These are phyloP conservation scores for Suncus etruscus DNA, from an alignment of 2,113 vertebrate species.

Conservation along the genomic window DNA sequence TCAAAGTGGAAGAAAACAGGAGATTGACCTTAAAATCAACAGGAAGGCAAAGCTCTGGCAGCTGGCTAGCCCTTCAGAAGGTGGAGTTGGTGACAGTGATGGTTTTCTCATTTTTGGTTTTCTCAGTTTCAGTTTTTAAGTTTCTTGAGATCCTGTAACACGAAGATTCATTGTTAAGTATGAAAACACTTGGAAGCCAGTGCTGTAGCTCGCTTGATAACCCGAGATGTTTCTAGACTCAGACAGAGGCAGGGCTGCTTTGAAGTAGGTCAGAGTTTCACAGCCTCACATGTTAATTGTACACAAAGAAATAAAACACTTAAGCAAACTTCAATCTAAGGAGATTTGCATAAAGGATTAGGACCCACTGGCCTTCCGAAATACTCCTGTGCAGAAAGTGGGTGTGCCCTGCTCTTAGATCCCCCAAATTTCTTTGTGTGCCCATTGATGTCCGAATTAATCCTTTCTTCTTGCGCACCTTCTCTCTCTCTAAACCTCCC, in stretches of 20 bases:
- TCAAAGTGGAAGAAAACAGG: background rate
- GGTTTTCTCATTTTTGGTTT: background rate
- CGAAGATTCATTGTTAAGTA: constrained; percentile 42
- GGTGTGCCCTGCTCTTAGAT: constrained; percentile 91
- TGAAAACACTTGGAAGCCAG: constrained; percentile 1
- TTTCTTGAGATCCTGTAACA: background rate
- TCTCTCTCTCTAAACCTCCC: constrained; percentile 93
- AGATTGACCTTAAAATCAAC: background rate
- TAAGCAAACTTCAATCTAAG: constrained; percentile 86
- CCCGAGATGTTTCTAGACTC: constrained; percentile 44
- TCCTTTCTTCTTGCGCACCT: constrained; percentile 96
- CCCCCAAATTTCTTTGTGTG: constrained; percentile 93
- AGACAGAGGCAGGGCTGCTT: background rate
- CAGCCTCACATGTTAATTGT: constrained; percentile 64
- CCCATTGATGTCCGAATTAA: constrained; percentile 92
- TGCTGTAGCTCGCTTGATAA: background rate
- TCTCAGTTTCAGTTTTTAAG: background rate
- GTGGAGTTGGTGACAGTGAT: too few relatives aligned
- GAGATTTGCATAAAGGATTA: constrained; percentile 93
- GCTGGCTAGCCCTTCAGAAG: background rate
- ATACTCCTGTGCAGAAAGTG: constrained; percentile 91
- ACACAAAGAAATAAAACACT: constrained; percentile 79
- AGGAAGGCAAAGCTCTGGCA: background rate
- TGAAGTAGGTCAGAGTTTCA: constrained; percentile 75
- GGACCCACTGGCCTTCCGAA: constrained; percentile 90